A percentile compares a stretch with the other conserved stretches of the same genome.
phyloP scores from a whole-genome alignment of 2,113 vertebrate species.

The Corythoichthys intestinalis region DNA sequence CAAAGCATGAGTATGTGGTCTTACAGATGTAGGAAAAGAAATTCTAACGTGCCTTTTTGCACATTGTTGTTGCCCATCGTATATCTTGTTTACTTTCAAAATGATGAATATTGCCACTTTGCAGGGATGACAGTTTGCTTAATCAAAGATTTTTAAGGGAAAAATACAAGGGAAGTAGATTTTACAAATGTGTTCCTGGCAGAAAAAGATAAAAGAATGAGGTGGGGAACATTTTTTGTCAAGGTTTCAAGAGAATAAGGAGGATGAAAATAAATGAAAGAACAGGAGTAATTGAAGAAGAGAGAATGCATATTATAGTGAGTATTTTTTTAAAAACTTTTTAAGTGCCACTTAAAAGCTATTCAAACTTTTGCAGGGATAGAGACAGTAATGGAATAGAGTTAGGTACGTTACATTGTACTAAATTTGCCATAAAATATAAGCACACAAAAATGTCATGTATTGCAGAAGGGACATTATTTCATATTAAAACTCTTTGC shows the following conservation, averaged over 20 bases:
- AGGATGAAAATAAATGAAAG: no score
- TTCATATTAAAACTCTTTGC: not conserved
- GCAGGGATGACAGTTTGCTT: not conserved
- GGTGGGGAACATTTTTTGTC: no score
- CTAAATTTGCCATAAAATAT: not conserved
- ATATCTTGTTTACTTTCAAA: no score
- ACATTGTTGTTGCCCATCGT: not conserved
- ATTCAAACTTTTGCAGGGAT: no score
- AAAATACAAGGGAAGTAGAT: not conserved
- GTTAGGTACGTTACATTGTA: not conserved
- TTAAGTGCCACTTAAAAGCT: no score
- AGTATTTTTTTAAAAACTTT: no score
- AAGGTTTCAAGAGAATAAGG: no score
- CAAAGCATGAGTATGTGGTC: slow-evolving; percentile 11
- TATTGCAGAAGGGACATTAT: not conserved
- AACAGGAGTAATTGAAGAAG: no score
- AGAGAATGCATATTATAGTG: no score
- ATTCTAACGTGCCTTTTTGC: not conserved
- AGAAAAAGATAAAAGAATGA: not conserved
- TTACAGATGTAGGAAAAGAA: not conserved
- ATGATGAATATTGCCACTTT: no score
- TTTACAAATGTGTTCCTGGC: not conserved
- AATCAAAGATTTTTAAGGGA: not conserved
- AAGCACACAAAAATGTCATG: not conserved
- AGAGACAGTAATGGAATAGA: no score